Conservation (phyloP, 2,113 vertebrate genomes). For the Centrocercus urophasianus region DNA sequence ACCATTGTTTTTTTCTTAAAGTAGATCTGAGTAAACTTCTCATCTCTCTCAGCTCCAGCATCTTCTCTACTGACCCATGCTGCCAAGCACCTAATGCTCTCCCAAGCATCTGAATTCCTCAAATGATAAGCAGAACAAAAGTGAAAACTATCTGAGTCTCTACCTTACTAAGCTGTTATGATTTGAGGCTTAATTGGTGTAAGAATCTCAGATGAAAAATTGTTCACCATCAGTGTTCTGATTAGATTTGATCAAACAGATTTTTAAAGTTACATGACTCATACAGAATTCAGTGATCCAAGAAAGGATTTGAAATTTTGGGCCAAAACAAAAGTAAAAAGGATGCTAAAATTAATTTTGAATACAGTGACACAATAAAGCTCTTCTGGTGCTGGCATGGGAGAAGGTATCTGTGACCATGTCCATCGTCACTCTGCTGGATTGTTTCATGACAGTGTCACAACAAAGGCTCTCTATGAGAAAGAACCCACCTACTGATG, state of each 20-base stretch:
- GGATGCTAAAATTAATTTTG: background rate
- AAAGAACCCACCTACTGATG: background rate
- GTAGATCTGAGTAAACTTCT: background rate
- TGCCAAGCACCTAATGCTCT: background rate
- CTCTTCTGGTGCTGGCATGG: background rate
- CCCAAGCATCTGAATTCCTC: background rate
- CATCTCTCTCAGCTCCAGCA: background rate
- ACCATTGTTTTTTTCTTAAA: background rate
- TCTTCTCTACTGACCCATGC: background rate
- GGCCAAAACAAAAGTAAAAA: background rate
- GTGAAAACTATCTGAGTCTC: background rate
- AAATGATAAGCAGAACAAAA: background rate
- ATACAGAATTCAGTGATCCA: background rate
- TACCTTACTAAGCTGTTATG: background rate
- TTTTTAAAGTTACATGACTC: background rate
- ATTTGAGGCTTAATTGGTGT: slow-evolving; percentile 9
- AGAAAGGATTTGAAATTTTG: background rate
- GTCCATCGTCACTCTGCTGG: background rate
- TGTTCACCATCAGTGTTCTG: background rate
- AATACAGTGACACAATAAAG: background rate
- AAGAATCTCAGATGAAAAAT: background rate
- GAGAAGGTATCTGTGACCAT: background rate
- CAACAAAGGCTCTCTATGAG: background rate
- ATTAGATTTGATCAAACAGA: background rate
- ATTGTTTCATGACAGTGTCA: fast-evolving